Conservation (phyloP, 2,888 invertebrate species). For the Cosmorhoe ocellata region DNA sequence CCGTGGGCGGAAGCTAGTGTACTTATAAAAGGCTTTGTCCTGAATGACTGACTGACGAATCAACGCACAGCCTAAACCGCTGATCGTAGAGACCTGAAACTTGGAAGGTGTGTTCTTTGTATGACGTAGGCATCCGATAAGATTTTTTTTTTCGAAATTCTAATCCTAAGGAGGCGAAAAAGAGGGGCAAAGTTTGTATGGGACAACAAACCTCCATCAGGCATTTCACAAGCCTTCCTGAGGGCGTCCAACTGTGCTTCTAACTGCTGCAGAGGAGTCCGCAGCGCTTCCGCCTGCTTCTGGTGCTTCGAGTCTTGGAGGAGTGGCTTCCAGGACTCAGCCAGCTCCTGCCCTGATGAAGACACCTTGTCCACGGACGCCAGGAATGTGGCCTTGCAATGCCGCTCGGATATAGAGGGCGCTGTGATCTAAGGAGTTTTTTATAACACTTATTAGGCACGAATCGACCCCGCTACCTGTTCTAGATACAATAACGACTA, state of each 20-base stretch:
- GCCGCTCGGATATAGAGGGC: background rate
- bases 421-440: conserved; percentile 3
- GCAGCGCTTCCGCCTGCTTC: conserved; percentile 20
- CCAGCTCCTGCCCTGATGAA: conserved; percentile 30
- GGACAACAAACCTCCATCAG: conserved; percentile 1
- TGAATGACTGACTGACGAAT: too few species aligned
- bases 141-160: too few species aligned
- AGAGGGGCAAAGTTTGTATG: background rate
- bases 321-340: conserved; percentile 20
- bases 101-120: too few species aligned
- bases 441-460: too few species aligned
- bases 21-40: too few species aligned
- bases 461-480: too few species aligned
- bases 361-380: conserved; percentile 39
- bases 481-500: too few species aligned
- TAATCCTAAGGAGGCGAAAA: too few species aligned
- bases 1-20: too few species aligned
- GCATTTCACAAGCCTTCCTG: conserved; percentile 13
- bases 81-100: too few species aligned
- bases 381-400: conserved; percentile 41
- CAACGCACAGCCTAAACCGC: too few species aligned
- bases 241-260: conserved; percentile 21
- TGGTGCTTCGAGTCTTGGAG: conserved; percentile 21
- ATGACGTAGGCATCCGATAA: too few species aligned
- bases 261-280: conserved; percentile 34